Conservation (phyloP, 92 coral and sea anemone species). For the Plumapathes pennacea region DNA sequence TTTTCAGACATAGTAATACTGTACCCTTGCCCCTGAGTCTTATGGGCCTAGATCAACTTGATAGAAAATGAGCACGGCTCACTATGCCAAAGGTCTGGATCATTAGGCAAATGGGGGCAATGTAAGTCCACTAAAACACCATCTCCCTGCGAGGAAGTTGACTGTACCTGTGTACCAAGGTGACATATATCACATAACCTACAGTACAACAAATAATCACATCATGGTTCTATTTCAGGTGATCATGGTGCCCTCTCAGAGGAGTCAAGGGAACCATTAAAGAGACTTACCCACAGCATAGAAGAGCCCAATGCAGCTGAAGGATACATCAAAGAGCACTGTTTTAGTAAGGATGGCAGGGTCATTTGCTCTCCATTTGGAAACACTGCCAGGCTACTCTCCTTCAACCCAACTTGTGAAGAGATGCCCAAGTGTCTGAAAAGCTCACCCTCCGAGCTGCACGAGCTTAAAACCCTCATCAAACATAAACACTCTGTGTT, state of each 20-base stretch:
- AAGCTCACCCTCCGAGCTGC: conserved; percentile 51
- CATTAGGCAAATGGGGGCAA: too few relatives aligned
- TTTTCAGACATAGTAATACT: neutral
- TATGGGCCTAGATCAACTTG: neutral
- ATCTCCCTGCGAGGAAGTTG: too few relatives aligned
- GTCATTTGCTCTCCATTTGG: conserved; percentile 95
- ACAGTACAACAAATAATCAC: too few relatives aligned
- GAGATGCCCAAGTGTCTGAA: conserved; percentile 61
- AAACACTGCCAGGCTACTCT: conserved; percentile 75
- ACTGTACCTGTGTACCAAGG: too few relatives aligned
- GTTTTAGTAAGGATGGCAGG: conserved; percentile 87
- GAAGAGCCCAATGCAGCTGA: conserved; percentile 77
- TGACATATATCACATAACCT: too few relatives aligned
- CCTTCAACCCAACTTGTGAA: conserved; percentile 69
- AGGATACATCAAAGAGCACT: conserved; percentile 89
- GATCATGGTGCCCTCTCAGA: too few relatives aligned
- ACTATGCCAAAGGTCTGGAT: neutral
- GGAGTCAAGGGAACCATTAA: too few relatives aligned
- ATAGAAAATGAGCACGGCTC: conserved; percentile 4
- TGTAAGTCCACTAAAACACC: too few relatives aligned
- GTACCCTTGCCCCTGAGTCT: neutral
- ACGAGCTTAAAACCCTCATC: conserved; percentile 72
- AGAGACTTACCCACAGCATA: conserved; percentile 75
- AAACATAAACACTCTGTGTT: conserved; percentile 84
- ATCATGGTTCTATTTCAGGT: neutral